These are phyloP conservation scores for Microcebus tavaratra DNA, from an alignment of 2,113 vertebrate genomes.

Conservation along the genomic window DNA sequence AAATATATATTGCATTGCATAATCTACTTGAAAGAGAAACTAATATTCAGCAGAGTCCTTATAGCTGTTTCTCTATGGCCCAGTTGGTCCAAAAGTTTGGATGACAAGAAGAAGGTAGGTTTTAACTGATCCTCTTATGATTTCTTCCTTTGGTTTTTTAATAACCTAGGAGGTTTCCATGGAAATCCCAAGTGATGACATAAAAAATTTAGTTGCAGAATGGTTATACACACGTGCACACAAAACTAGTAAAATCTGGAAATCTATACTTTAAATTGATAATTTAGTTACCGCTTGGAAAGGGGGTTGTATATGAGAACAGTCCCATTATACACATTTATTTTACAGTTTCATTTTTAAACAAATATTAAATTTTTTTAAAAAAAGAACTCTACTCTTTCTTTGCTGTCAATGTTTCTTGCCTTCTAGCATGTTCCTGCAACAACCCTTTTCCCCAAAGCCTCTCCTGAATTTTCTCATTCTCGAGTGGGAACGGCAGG, in stretches of 20 bases:
- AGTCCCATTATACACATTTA: neutral
- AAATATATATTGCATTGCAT: neutral
- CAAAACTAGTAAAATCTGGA: neutral
- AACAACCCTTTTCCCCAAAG: neutral
- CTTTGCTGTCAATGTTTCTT: neutral
- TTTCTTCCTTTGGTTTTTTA: neutral
- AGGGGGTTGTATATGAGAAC: neutral
- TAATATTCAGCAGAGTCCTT: neutral
- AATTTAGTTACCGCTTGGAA: neutral
- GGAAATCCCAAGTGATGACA: neutral
- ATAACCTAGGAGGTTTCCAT: neutral
- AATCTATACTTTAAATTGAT: neutral
- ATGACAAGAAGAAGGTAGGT: neutral
- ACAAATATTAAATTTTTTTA: neutral
- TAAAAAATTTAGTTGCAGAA: neutral
- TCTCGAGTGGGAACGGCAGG: neutral
- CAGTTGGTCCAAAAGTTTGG: neutral
- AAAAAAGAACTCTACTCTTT: neutral
- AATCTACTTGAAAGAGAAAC: neutral
- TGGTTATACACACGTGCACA: neutral
- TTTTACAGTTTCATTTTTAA: neutral
- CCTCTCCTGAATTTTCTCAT: neutral
- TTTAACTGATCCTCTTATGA: neutral
- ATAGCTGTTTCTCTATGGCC: neutral
- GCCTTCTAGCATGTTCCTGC: neutral